Conservation (phyloP, 2,797 vertebrate genomes). For the Argya squamiceps region DNA sequence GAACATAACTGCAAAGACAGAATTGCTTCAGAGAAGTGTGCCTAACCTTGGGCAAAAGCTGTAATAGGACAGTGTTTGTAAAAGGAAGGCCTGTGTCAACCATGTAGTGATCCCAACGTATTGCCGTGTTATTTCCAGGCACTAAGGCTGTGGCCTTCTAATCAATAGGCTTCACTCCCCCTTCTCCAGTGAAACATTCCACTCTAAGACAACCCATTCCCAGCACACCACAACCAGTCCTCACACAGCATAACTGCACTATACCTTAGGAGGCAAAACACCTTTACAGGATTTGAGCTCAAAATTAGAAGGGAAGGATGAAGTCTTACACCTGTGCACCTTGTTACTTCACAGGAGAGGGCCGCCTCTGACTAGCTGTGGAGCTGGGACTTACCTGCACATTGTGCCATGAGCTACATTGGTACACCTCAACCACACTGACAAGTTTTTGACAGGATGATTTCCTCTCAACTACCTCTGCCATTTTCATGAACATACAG, state of each 20-base stretch:
- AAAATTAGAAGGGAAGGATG: not conserved
- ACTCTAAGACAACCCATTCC: not conserved
- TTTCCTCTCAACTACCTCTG: not conserved
- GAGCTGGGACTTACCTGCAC: not conserved
- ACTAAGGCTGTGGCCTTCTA: not conserved
- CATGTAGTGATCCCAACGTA: not conserved
- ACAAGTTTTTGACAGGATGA: not conserved
- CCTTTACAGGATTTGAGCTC: not conserved
- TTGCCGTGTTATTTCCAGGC: not conserved
- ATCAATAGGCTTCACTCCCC: fast-evolving
- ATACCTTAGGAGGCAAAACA: not conserved
- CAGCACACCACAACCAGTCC: not conserved
- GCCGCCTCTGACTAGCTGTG: fast-evolving
- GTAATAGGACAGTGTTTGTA: not conserved
- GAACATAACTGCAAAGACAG: not conserved
- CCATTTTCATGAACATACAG: not conserved
- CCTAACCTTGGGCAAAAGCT: not conserved
- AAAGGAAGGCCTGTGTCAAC: not conserved
- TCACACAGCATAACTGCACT: fast-evolving
- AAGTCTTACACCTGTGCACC: not conserved
- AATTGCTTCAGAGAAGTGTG: not conserved
- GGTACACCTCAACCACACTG: fast-evolving
- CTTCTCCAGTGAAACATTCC: not conserved
- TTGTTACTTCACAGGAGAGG: not conserved
- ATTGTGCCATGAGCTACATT: fast-evolving